Evolutionary conservation across 1,140 invertebrate genomes (phyloP).

Genomic region (Cephus cinctus): DNA sequence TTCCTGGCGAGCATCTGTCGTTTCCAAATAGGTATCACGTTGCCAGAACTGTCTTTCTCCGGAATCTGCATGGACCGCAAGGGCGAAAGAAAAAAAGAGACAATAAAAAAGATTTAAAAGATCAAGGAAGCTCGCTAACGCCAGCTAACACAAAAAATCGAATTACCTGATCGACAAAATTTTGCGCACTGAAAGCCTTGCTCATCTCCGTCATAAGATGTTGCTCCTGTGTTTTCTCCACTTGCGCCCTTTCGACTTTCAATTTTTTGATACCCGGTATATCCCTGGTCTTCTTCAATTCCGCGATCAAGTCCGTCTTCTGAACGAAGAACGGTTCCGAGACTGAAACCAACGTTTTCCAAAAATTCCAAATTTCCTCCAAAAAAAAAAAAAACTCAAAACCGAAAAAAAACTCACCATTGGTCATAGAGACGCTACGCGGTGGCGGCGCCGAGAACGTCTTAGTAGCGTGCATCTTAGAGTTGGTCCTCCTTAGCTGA

Average conservation of each 20-base stretch:
- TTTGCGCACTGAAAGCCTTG: constrained; percentile 80
- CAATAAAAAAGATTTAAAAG: constrained; percentile 13
- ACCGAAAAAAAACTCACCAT: constrained; percentile 34
- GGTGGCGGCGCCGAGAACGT: constrained; percentile 74
- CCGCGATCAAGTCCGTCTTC: constrained; percentile 86
- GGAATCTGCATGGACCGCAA: too few relatives aligned
- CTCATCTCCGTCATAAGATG: constrained; percentile 79
- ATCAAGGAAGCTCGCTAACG: not conserved
- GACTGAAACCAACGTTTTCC: constrained; percentile 61
- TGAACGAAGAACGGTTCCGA: constrained; percentile 70
- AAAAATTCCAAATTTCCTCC: not conserved
- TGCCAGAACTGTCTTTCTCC: constrained; percentile 83
- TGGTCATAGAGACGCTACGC: constrained; percentile 67
- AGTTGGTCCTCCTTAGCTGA: constrained; percentile 70
- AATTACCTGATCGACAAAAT: constrained; percentile 85
- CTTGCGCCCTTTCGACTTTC: constrained; percentile 82
- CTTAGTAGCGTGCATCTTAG: constrained; percentile 71
- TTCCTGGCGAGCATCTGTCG: constrained; percentile 92
- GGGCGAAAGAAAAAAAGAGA: constrained; percentile 45
- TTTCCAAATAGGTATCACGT: constrained; percentile 90
- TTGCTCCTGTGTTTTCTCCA: constrained; percentile 76
- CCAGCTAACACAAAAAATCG: constrained; percentile 2
- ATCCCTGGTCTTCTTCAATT: constrained; percentile 86
- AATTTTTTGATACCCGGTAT: constrained; percentile 87
- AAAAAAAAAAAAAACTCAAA: constrained; percentile 9